Conservation (phyloP, 2,113 vertebrate genomes). For the Alosa alosa region DNA sequence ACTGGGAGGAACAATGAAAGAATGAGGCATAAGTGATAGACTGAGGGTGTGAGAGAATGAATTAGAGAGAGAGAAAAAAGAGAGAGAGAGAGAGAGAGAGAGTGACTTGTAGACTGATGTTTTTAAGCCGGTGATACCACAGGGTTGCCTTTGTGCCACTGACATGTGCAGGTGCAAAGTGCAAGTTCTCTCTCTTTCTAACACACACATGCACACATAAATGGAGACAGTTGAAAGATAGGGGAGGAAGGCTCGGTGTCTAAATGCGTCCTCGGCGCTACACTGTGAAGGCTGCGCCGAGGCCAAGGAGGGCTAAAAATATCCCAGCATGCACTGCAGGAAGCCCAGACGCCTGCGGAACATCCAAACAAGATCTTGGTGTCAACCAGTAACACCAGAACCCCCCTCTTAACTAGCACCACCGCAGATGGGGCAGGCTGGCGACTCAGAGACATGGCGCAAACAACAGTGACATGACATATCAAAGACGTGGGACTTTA, state of each 20-base stretch:
- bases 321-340: constrained; percentile 38
- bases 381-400: constrained; percentile 1
- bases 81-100: not conserved
- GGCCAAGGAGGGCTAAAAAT: constrained; percentile 57
- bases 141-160: not conserved
- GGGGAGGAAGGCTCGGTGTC: not conserved
- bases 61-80: not conserved
- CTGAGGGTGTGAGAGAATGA: not conserved
- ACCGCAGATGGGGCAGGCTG: not conserved
- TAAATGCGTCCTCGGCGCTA: constrained; percentile 18
- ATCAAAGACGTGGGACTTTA: not conserved
- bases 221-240: not conserved
- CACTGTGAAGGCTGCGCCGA: constrained; percentile 35
- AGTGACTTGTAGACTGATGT: not conserved
- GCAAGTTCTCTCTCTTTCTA: not conserved
- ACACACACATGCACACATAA: not conserved
- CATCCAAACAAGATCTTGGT: constrained; percentile 9
- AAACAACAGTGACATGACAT: constrained; percentile 3
- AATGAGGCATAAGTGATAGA: not conserved
- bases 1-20: not conserved
- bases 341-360: constrained; percentile 3
- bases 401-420: not conserved
- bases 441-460: not conserved
- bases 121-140: not conserved
- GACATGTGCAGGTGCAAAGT: constrained; percentile 10